These are phyloP conservation scores for Zonotrichia leucophrys DNA, from an alignment of 2,113 vertebrate genomes.

Conservation along the genomic window DNA sequence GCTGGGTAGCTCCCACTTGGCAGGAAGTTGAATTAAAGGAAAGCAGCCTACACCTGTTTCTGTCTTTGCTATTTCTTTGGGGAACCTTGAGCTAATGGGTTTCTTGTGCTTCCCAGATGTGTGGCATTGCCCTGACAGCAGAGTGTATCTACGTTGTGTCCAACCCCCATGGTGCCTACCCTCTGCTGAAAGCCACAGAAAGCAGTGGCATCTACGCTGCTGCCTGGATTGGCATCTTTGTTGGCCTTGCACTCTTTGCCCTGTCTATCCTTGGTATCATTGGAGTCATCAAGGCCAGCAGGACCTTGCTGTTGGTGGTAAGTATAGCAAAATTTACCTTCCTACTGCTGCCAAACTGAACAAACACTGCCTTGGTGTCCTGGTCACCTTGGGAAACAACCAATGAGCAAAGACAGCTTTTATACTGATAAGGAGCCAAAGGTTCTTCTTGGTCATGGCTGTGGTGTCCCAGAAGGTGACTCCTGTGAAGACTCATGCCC, in stretches of 20 bases:
- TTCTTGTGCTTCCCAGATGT: conserved; percentile 66
- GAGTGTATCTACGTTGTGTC: conserved; percentile 83
- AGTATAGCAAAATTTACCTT: conserved; percentile 24
- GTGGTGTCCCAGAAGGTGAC: not conserved
- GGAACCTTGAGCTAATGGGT: not conserved
- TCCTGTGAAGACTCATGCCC: not conserved
- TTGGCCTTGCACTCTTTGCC: conserved; percentile 77
- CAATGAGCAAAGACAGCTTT: not conserved
- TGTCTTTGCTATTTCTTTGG: not conserved
- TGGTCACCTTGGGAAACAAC: not conserved
- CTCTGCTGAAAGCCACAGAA: conserved; percentile 73
- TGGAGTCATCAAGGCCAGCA: conserved; percentile 72
- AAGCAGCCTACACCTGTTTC: not conserved
- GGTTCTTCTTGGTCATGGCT: not conserved
- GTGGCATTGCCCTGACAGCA: conserved; percentile 78
- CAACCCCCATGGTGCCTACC: conserved; percentile 59
- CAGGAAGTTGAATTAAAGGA: not conserved
- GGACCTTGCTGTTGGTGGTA: conserved; percentile 75
- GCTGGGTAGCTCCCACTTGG: not conserved
- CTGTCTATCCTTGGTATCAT: conserved; percentile 75
- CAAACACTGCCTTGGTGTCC: not conserved
- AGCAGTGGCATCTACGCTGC: conserved; percentile 74
- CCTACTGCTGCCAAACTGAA: not conserved
- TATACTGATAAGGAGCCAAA: not conserved
- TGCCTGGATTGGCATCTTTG: conserved; percentile 83